phyloP scores from a whole-genome alignment of 2,888 invertebrate species.

The Caenorhabditis angaria region DNA sequence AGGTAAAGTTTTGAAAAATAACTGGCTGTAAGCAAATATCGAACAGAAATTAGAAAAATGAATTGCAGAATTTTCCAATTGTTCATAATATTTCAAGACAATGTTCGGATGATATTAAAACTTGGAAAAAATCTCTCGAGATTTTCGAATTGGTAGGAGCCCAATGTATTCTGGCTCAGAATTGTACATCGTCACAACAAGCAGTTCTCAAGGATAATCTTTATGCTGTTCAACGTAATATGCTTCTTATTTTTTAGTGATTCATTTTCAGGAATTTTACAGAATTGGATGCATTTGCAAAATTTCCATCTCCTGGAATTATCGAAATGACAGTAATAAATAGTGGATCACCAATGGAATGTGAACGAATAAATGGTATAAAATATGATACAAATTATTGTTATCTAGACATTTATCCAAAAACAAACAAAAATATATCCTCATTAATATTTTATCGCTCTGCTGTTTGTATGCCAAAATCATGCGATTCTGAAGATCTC shows the following conservation, averaged over 20 bases:
- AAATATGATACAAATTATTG: constrained; percentile 39
- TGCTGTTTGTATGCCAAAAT: constrained; percentile 39
- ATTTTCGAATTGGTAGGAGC: constrained; percentile 8
- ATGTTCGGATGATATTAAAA: constrained; percentile 21
- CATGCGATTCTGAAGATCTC: constrained; percentile 13
- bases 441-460: constrained; percentile 16
- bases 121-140: constrained; percentile 19
- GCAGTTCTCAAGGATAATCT: constrained; percentile 19
- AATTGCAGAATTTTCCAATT: constrained; percentile 8
- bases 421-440: background rate
- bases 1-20: too few relatives aligned
- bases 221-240: constrained; percentile 27
- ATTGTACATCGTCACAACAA: constrained; percentile 13
- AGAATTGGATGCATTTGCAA: constrained; percentile 33
- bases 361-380: constrained; percentile 16
- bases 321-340: constrained; percentile 21
- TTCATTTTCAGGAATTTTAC: background rate
- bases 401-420: constrained; percentile 6
- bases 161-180: constrained; percentile 20
- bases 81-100: constrained; percentile 2
- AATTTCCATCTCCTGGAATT: constrained; percentile 18
- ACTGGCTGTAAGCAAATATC: too few relatives aligned
- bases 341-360: constrained; percentile 36
- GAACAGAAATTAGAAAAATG: constrained; percentile 10
- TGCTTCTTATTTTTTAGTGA: background rate